Evolutionary conservation across 2,797 vertebrate species (phyloP).

Genomic region (Gallinago nigripennis): DNA sequence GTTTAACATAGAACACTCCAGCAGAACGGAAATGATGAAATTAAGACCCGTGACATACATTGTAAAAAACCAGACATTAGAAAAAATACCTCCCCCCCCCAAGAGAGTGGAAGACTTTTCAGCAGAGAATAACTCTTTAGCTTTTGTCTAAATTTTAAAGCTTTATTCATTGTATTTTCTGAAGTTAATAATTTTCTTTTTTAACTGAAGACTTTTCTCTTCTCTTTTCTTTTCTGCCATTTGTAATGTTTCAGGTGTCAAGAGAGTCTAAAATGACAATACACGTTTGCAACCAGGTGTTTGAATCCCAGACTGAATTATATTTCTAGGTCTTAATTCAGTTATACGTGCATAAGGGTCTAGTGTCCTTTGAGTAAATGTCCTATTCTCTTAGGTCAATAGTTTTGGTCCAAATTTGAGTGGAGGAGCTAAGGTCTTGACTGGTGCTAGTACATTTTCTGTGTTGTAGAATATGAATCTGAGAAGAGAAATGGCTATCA

Average conservation of each 20-base stretch:
- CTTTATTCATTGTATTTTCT: neutral
- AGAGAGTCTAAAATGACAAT: neutral
- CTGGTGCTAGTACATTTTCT: neutral
- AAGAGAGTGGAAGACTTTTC: neutral
- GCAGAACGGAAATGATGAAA: neutral
- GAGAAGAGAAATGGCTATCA: neutral
- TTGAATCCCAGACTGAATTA: neutral
- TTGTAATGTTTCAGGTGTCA: neutral
- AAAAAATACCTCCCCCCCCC: fast-evolving
- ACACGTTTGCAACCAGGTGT: neutral
- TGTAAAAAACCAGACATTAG: neutral
- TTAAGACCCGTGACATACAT: neutral
- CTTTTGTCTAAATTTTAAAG: neutral
- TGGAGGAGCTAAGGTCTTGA: neutral
- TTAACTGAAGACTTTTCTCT: neutral
- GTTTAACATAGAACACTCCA: neutral
- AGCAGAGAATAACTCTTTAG: neutral
- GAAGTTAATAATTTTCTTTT: neutral
- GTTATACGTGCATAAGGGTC: fast-evolving
- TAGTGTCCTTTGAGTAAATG: neutral
- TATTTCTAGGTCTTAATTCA: neutral
- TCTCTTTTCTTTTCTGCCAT: neutral
- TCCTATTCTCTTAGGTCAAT: neutral
- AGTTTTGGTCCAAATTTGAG: neutral
- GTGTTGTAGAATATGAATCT: neutral